These are phyloP conservation scores for Lottia gigantea DNA, from an alignment of 2,888 invertebrate species.

Conservation along the genomic window DNA sequence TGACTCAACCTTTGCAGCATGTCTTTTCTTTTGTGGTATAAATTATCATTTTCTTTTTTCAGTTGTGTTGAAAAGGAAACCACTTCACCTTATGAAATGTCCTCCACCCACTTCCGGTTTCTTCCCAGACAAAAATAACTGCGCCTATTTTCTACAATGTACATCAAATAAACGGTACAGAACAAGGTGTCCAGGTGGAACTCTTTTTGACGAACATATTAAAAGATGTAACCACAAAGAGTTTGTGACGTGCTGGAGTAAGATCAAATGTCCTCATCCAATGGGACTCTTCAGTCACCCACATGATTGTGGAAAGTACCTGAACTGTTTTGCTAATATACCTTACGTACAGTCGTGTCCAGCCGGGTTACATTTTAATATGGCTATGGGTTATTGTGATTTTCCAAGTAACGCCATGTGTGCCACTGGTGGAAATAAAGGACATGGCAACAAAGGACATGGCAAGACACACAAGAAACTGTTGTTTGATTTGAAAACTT, in stretches of 20 bases:
- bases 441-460: no score
- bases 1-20: no score
- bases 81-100: background rate
- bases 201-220: background rate
- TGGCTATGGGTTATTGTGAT: background rate
- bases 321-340: background rate
- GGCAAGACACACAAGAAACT: no score
- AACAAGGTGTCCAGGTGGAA: background rate
- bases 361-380: background rate
- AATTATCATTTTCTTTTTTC: no score
- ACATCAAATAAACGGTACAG: background rate
- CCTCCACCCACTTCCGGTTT: background rate
- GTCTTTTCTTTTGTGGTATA: no score
- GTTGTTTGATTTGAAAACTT: no score
- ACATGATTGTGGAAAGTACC: background rate
- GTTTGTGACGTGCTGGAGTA: background rate
- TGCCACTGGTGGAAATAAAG: background rate
- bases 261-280: background rate
- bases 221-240: slow-evolving; percentile 1
- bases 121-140: background rate
- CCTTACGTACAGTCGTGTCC: background rate
- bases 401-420: background rate
- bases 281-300: background rate
- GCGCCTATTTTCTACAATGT: slow-evolving; percentile 1
- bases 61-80: no score